Evolutionary conservation across 1,140 invertebrate species (phyloP).

Genomic region (Tyrophagus putrescentiae): DNA sequence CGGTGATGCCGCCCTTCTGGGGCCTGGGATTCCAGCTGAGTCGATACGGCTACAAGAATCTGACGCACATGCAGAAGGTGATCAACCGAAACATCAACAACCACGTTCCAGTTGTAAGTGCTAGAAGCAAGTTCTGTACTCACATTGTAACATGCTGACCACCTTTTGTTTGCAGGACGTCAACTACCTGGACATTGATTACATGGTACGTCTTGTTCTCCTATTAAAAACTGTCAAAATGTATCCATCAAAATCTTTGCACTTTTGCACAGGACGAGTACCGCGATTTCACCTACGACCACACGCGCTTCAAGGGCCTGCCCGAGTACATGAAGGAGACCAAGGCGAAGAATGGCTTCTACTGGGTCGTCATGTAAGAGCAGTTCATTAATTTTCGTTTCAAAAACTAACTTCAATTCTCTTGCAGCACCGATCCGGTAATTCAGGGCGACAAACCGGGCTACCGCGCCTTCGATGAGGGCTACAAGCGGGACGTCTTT

Average conservation of each 20-base stretch:
- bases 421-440: neutral
- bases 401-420: slow-evolving; percentile 1
- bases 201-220: too few relatives aligned
- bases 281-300: slow-evolving; percentile 36
- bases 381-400: too few relatives aligned
- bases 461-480: neutral
- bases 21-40: slow-evolving; percentile 33
- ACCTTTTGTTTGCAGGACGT: too few relatives aligned
- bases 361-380: neutral
- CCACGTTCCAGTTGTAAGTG: neutral
- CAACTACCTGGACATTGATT: too few relatives aligned
- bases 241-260: too few relatives aligned
- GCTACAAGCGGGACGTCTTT: neutral
- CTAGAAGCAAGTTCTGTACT: neutral
- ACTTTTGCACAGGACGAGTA: slow-evolving; percentile 36
- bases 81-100: neutral
- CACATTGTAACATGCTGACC: too few relatives aligned
- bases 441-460: slow-evolving; percentile 1
- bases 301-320: slow-evolving; percentile 30
- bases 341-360: slow-evolving; percentile 22
- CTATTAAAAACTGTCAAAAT: too few relatives aligned
- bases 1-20: slow-evolving; percentile 36
- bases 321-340: slow-evolving; percentile 34
- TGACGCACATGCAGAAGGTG: neutral
- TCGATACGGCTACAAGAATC: slow-evolving; percentile 50